Evolutionary conservation across 2,797 vertebrate species (phyloP), one percentile per base, ranked within the genome.

Genomic region (Lepidocolaptes lacrymiger): DNA sequence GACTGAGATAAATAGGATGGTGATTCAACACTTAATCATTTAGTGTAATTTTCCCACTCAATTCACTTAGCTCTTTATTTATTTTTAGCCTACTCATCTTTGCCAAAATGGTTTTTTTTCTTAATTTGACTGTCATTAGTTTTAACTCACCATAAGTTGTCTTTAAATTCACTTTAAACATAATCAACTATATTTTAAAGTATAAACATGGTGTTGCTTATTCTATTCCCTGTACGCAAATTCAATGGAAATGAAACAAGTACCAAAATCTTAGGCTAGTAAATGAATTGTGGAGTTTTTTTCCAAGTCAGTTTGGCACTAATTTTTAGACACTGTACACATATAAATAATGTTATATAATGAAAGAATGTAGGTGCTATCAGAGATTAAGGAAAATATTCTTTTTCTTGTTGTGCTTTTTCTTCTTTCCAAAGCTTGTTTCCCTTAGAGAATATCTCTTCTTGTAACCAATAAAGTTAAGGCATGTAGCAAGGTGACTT

Each of bases 21-120:
- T 88, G 80, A 87, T 75, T 94, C 79, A 76, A 85, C 80, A 89
- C 59, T 91, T 94, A 91, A 92, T 96, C 15, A 90, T 84, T 92
- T 89, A 79, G 69, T 88, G 63, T 68, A 82, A 88, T 96, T 95
- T 95, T 77, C 74, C 63, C 67, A 56, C 88, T 93, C 56, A 79
- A 36, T 90, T 93, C 51, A 41, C 30, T 67, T 72, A 93, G 66
- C 72, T 85, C 20, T 89, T 94, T 84, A 81, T 88, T 89, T 93
- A 79, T 85, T 96, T 94, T 92, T 43, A 94, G 44, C 16, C 46
- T 86, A 56, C 85, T 92, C 66, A 78, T 12, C 18, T 85, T 59
- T 74, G 58, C 56, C 67, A 87, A 86, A 92, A 93, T 69, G 66
- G 78, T 22, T 85, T 54, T 85, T 54, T 89, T 85, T 84, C 52